Evolutionary conservation across 1,140 invertebrate species (phyloP).

Genomic region (Trissolcus basalis): DNA sequence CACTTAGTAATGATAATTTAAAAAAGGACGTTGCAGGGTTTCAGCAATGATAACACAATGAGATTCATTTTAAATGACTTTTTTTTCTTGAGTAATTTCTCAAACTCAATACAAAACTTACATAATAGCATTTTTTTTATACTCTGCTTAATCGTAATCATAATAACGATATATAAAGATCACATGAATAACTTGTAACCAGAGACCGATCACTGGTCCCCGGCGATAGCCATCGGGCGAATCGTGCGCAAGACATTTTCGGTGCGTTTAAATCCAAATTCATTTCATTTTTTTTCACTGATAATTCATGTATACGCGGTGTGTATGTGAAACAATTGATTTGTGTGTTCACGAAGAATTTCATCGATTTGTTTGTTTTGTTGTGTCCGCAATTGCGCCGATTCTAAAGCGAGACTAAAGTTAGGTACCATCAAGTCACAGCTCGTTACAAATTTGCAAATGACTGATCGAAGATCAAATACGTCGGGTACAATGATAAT

Average conservation of each 20-base stretch:
- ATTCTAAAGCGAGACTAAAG: constrained; percentile 36
- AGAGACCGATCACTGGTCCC: constrained; percentile 50
- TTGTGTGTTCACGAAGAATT: no score
- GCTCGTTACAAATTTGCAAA: constrained; percentile 35
- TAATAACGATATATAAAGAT: constrained; percentile 68
- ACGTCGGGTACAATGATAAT: constrained; percentile 25
- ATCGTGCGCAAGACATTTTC: constrained; percentile 60
- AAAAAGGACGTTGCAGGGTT: neutral
- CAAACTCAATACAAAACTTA: constrained; percentile 69
- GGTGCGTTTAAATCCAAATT: constrained; percentile 41
- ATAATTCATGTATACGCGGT: no score
- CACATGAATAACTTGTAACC: constrained; percentile 64
- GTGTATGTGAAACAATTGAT: no score
- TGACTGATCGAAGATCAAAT: constrained; percentile 25
- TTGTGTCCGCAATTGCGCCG: constrained; percentile 21
- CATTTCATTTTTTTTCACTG: neutral
- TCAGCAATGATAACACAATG: constrained; percentile 18
- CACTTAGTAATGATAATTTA: no score
- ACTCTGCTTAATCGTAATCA: constrained; percentile 65
- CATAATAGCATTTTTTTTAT: constrained; percentile 66
- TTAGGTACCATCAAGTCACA: constrained; percentile 23
- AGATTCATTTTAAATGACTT: constrained; percentile 36
- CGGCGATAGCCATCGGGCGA: constrained; percentile 64
- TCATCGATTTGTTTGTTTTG: neutral
- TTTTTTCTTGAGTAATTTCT: constrained; percentile 60